Percentiles rank a stretch among this genome's conserved stretches.
phyloP scores from a whole-genome alignment of 2,797 vertebrate genomes.

The Poecile montanus region DNA sequence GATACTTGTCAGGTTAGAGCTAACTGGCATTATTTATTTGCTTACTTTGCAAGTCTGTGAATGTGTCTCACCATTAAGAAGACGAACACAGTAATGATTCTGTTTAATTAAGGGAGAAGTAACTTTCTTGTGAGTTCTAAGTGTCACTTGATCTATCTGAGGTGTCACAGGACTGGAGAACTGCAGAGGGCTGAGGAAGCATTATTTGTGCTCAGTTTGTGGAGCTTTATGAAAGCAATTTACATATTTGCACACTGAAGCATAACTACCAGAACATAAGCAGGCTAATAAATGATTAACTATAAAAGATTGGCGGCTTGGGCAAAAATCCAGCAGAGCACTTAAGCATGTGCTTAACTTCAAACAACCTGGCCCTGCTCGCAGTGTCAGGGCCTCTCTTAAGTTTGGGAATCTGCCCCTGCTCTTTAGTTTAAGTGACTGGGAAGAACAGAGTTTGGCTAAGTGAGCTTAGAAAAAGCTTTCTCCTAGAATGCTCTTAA shows the following conservation, averaged over 20 bases:
- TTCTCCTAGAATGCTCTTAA: neutral
- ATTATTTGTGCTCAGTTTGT: slow-evolving; percentile 2
- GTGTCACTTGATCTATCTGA: slow-evolving; percentile 31
- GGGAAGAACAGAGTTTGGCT: neutral
- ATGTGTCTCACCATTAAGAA: neutral
- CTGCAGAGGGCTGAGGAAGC: slow-evolving; percentile 51
- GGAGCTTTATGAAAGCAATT: slow-evolving; percentile 41
- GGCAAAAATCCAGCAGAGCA: slow-evolving; percentile 34
- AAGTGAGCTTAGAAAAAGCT: neutral
- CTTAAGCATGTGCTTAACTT: slow-evolving; percentile 44
- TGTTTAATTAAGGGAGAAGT: slow-evolving; percentile 36
- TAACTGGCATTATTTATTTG: slow-evolving; percentile 25
- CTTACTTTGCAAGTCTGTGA: slow-evolving; percentile 11
- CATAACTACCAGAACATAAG: slow-evolving; percentile 38
- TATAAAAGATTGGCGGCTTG: slow-evolving; percentile 18
- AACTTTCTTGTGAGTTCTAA: slow-evolving; percentile 35
- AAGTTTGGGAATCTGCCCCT: neutral
- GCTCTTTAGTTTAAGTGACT: neutral
- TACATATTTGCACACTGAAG: slow-evolving; percentile 64
- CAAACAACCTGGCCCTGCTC: neutral
- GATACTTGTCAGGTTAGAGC: slow-evolving; percentile 18
- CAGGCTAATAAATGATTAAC: slow-evolving; percentile 48
- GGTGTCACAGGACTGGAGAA: neutral
- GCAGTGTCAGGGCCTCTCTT: neutral
- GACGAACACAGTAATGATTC: slow-evolving; percentile 17